Percentiles rank a stretch among this genome's conserved stretches.
Evolutionary conservation across 2,888 invertebrate species (phyloP).

Genomic region (Yponomeuta evonymella): DNA sequence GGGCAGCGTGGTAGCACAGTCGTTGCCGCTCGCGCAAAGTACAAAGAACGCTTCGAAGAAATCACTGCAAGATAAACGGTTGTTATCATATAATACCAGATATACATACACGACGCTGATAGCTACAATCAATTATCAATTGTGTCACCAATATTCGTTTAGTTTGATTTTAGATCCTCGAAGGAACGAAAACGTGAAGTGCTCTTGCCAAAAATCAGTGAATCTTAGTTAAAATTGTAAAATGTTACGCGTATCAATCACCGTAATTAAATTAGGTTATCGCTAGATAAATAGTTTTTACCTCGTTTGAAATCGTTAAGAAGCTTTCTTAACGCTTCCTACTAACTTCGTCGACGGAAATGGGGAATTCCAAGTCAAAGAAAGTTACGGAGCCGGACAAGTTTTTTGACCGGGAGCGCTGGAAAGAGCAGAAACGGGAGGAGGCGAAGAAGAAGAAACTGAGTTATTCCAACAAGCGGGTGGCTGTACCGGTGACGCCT

Average conservation of each 20-base stretch:
- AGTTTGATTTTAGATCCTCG: constrained; percentile 39
- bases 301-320: not conserved
- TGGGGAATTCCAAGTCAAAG: constrained; percentile 66
- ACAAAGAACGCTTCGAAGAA: constrained; percentile 27
- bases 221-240: constrained; percentile 11
- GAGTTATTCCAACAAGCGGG: constrained; percentile 42
- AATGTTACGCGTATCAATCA: constrained; percentile 17
- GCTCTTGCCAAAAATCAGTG: not conserved
- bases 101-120: constrained; percentile 47
- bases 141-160: constrained; percentile 39
- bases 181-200: constrained; percentile 1
- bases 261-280: too few species aligned
- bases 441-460: constrained; percentile 46
- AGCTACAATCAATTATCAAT: constrained; percentile 40
- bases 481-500: constrained; percentile 39
- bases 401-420: constrained; percentile 58
- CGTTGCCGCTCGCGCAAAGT: not conserved
- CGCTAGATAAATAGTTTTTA: too few species aligned
- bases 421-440: constrained; percentile 53
- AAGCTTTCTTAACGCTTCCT: not conserved
- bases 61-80: constrained; percentile 39
- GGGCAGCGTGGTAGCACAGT: not conserved
- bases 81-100: constrained; percentile 32
- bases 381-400: constrained; percentile 57
- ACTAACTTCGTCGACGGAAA: constrained; percentile 25